Base-by-base conservation (phyloP, 2,113 vertebrate genomes). In the Romanogobio albipinnatus region DNA sequence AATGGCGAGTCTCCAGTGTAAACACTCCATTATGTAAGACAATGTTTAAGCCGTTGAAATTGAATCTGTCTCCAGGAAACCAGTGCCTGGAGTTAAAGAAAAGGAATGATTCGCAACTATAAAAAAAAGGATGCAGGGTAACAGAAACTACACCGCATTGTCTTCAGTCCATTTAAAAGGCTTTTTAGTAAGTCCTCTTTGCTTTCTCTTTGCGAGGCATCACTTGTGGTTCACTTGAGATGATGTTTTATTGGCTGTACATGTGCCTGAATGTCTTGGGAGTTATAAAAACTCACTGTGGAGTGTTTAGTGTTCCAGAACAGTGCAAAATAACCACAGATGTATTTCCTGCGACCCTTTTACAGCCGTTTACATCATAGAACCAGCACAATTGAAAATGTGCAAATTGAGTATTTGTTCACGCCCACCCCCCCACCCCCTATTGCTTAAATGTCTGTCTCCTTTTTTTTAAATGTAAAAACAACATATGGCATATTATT, bases 401-500 rank as follows among this genome's bases (percentile, higher is more conserved):
- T 81, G 77, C 56, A 73, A 26, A 24, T 51, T 9, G 33, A 53
- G 39, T 81, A 59, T 84, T 45, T 66, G 56, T 26, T 45, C 33
- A 13, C 74, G 62, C 61, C 22, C n/a, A n/a, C n/a, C n/a, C n/a
- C n/a, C n/a, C n/a, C n/a, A n/a, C 4, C 19, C 4, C 62, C 19
- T 33, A 45, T 22, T 36, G 49, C 36, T 59, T 83, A 58, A 76
- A 49, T 86, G 74, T 77, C 66, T 80, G 43, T 76, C 13, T 76
- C 24, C 7, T 76, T 68, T 68, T 58, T 85, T 82, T 47, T 86
- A 66, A 61, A 71, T 74, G 84, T 64, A 77, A 45, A 75, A 75
- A 86, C n/a, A 61, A 59, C 56, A 84, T 84, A 75, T 86, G 74
- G 83, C 84, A 84, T 47, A 47, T 47, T 15, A 51, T 15, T 24